Percentiles rank a stretch among this genome's conserved stretches.
Conservation (phyloP, 2,888 invertebrate genomes). For the Tortricodes alternella region DNA sequence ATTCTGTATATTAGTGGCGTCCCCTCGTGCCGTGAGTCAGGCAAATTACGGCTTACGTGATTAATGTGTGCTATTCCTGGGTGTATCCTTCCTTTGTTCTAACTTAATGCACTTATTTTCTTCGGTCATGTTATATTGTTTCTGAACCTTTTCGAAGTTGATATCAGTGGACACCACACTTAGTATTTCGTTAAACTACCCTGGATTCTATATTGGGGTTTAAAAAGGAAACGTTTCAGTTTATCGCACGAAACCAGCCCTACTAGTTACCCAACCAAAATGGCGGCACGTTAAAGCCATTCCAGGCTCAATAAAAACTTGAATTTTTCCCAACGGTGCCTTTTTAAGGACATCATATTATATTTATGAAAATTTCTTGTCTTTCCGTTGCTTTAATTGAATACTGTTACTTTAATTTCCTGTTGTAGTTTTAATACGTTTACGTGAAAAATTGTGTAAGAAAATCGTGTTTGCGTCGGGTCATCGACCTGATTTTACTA, state of each 20-base stretch:
- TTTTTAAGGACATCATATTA: conserved; percentile 19
- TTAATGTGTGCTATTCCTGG: conserved; percentile 76
- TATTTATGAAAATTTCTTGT: conserved; percentile 21
- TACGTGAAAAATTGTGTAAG: background rate
- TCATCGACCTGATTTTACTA: conserved; percentile 47
- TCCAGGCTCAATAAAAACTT: conserved; percentile 23
- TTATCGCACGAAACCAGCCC: conserved; percentile 22
- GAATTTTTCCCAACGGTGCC: conserved; percentile 20
- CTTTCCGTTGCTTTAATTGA: conserved; percentile 11
- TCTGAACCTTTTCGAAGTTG: too few relatives aligned
- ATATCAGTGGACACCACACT: background rate
- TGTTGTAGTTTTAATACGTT: background rate
- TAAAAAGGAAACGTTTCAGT: conserved; percentile 7
- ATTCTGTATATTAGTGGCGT: conserved; percentile 62
- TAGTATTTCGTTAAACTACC: background rate
- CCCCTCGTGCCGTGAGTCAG: conserved; percentile 77
- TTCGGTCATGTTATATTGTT: conserved; percentile 30
- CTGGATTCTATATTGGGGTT: background rate
- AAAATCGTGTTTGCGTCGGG: conserved; percentile 33
- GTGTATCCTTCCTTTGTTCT: conserved; percentile 67
- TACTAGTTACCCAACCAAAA: conserved; percentile 8
- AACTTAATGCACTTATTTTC: conserved; percentile 36
- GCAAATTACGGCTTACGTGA: conserved; percentile 77
- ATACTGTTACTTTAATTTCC: background rate
- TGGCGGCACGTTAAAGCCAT: conserved; percentile 22